Conservation (phyloP, 2,888 invertebrate genomes). For the Spodoptera exigua region DNA sequence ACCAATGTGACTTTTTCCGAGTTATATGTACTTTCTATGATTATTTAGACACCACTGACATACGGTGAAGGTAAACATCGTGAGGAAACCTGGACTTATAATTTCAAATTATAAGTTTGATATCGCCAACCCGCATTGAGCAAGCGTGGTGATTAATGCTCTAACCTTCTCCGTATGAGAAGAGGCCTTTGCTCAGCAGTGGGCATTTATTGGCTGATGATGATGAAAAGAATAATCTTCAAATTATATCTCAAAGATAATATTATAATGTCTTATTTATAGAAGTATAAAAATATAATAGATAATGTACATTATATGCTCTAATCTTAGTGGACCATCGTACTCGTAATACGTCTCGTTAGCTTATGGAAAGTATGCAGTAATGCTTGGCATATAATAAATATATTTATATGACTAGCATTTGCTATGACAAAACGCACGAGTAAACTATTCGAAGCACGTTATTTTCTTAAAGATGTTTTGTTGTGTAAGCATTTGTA, state of each 20-base stretch:
- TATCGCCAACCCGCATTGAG: no score
- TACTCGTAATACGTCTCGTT: constrained; percentile 32
- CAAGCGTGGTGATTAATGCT: no score
- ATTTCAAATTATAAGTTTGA: no score
- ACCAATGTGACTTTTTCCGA: no score
- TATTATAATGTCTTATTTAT: constrained; percentile 16
- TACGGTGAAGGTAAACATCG: no score
- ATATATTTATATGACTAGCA: no score
- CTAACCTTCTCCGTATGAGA: no score
- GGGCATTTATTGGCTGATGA: no score
- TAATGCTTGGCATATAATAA: constrained; percentile 18
- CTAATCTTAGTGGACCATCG: constrained; percentile 51
- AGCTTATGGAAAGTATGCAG: constrained; percentile 38
- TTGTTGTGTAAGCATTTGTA: constrained; percentile 14
- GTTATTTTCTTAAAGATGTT: constrained; percentile 9
- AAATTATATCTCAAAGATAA: constrained; percentile 22
- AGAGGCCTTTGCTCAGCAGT: no score
- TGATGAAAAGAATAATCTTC: constrained; percentile 18
- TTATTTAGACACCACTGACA: no score
- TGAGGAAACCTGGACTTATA: no score
- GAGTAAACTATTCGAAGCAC: constrained; percentile 33
- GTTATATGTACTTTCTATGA: no score
- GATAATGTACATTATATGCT: constrained; percentile 14
- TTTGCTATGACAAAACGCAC: constrained; percentile 21
- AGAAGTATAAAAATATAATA: neutral